Percentiles rank a stretch among this genome's conserved stretches.
Conservation (phyloP, 1,140 invertebrate species). For the Idris sp. region DNA sequence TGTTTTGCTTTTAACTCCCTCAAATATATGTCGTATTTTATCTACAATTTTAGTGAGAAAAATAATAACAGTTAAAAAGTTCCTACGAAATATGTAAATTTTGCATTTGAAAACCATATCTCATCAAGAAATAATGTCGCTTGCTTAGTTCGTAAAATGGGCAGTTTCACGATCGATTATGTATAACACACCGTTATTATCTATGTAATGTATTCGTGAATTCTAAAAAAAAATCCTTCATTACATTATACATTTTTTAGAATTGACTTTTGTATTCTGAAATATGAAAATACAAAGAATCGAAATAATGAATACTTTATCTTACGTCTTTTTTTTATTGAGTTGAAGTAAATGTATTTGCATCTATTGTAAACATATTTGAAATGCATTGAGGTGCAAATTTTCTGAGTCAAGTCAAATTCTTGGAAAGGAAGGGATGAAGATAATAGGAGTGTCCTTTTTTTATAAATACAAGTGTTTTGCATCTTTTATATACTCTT, state of each 20-base stretch:
- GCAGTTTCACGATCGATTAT: no score
- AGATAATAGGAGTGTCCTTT: conserved; percentile 4
- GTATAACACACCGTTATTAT: no score
- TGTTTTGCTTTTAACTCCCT: no score
- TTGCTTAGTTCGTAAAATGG: no score
- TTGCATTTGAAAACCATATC: no score
- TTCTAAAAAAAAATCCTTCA: no score
- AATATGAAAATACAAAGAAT: conserved; percentile 7
- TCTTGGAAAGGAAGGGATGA: conserved; percentile 2
- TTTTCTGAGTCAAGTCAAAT: conserved; percentile 8
- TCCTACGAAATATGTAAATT: no score
- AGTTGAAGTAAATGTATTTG: conserved; percentile 21
- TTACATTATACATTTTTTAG: background rate
- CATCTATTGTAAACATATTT: conserved; percentile 21
- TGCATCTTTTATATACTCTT: conserved; percentile 1
- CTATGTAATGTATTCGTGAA: no score
- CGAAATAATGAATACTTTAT: conserved; percentile 18
- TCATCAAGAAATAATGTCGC: no score
- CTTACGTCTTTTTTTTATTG: conserved; percentile 2
- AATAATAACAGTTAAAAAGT: no score
- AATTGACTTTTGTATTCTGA: conserved; percentile 2
- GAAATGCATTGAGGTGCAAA: conserved; percentile 20
- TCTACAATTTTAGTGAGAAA: no score
- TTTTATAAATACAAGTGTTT: conserved; percentile 13
- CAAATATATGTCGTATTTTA: no score